Conservation (phyloP, 53 echinoderm and acorn worm genomes). For the Actinopyga echinites region DNA sequence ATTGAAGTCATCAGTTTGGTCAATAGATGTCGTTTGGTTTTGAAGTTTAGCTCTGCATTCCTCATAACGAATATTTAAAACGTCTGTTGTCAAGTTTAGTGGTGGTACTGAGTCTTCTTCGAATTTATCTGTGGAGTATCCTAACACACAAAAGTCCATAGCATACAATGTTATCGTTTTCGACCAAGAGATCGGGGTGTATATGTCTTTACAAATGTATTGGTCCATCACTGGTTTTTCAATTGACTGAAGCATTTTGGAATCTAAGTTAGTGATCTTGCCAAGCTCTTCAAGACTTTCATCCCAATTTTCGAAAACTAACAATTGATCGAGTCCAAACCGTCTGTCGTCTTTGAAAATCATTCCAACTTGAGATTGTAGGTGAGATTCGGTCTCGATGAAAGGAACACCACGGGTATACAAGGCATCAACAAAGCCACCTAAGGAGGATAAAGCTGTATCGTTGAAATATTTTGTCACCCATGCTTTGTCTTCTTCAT, state of each 20-base stretch:
- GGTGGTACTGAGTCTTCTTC: not conserved
- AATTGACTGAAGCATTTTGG: not conserved
- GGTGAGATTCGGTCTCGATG: not conserved
- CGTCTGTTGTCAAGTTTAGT: not conserved
- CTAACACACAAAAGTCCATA: not conserved
- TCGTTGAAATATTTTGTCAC: too few relatives aligned
- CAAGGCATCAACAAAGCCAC: not conserved
- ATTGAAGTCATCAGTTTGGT: not conserved
- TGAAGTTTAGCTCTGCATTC: not conserved
- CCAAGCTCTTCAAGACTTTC: not conserved
- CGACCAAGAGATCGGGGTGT: not conserved
- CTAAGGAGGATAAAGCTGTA: not conserved
- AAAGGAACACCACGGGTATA: too few relatives aligned
- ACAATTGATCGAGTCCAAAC: too few relatives aligned
- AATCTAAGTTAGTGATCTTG: not conserved
- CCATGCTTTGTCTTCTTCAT: not conserved
- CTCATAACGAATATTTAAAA: not conserved
- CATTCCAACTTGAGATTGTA: too few relatives aligned
- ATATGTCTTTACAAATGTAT: not conserved
- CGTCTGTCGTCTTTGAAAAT: not conserved
- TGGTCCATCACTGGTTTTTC: not conserved
- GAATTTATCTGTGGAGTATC: not conserved
- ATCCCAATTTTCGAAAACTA: conserved; percentile 2
- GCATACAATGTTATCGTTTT: not conserved
- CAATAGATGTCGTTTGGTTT: not conserved